Evolutionary conservation across 2,888 invertebrate genomes (phyloP).

Genomic region (Dryadula phaetusa): DNA sequence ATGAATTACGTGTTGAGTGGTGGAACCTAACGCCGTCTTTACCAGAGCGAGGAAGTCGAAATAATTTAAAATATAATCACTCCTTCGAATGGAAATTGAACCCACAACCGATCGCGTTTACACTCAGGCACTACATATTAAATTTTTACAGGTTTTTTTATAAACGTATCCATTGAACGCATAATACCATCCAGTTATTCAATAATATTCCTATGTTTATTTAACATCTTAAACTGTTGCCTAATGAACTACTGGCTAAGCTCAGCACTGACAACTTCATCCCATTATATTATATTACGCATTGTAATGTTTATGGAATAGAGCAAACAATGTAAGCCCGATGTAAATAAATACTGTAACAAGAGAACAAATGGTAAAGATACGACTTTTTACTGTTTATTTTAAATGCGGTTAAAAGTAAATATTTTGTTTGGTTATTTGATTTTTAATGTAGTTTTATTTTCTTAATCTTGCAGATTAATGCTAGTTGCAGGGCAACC

Average conservation of each 20-base stretch:
- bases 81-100: too few species aligned
- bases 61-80: too few species aligned
- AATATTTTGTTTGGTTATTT: too few species aligned
- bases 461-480: too few species aligned
- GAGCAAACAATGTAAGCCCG: conserved; percentile 35
- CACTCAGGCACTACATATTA: too few species aligned
- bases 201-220: conserved; percentile 82
- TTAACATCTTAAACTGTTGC: conserved; percentile 81
- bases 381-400: not conserved
- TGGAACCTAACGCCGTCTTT: too few species aligned
- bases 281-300: conserved; percentile 56
- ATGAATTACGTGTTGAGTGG: too few species aligned
- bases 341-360: conserved; percentile 13
- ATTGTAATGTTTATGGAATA: conserved; percentile 41
- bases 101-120: too few species aligned
- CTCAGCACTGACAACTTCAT: conserved; percentile 63
- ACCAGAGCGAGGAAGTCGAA: too few species aligned
- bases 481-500: too few species aligned
- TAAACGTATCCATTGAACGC: conserved; percentile 38
- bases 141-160: too few species aligned
- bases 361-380: not conserved
- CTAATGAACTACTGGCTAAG: conserved; percentile 75
- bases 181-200: conserved; percentile 70
- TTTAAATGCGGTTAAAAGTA: not conserved
- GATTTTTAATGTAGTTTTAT: too few species aligned